Evolutionary conservation across 2,888 invertebrate species (phyloP), one percentile per base, ranked within the genome.

Genomic region (Trileptium ribeirensis): DNA sequence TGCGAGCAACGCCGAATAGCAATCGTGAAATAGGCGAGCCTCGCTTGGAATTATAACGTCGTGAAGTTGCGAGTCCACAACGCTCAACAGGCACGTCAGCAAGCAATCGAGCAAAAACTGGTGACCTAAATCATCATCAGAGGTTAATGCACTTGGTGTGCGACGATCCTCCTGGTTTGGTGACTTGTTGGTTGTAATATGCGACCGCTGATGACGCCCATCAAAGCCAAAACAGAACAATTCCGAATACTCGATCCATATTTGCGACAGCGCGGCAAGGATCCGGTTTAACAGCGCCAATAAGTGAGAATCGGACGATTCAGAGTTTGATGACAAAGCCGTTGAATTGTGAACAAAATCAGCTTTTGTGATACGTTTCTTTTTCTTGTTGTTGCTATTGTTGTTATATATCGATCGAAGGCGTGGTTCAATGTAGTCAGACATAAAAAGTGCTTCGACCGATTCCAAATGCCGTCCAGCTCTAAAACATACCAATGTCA

Each of bases 41-140:
- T 87, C 86, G 37, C 82, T 84, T 2, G 86, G 86, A 2, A 86
- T 84, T 3, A 84, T 81, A 29, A 86, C 84, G 3, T 83, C 79
- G n/a, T 82, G 82, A 82, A 86, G 83, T 19, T 34, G 64, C 29
- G 15, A 84, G 78, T 87, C 87, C 67, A 87, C 83, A 51, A 67
- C 29, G 39, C 79, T 80, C 39, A 81, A 34, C 8, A 81, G 67
- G 24, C 24, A 1, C n/a, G 81, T 81, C 67, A 81, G 36, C 8
- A 81, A 31, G 37, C 37, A 64, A 24, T 81, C 81, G 31, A 34
- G 15, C 37, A 81, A 19, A 64, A 81, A 81, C 15, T 29, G n/a
- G 24, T 3, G 2, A 1, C 78, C 77, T 1, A 78, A 2, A 8
- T 34, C n/a, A n/a, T n/a, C n/a, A n/a, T n/a, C n/a, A n/a, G n/a